phyloP scores from a whole-genome alignment of 2,797 vertebrate species.

The Australoheros facetus region DNA sequence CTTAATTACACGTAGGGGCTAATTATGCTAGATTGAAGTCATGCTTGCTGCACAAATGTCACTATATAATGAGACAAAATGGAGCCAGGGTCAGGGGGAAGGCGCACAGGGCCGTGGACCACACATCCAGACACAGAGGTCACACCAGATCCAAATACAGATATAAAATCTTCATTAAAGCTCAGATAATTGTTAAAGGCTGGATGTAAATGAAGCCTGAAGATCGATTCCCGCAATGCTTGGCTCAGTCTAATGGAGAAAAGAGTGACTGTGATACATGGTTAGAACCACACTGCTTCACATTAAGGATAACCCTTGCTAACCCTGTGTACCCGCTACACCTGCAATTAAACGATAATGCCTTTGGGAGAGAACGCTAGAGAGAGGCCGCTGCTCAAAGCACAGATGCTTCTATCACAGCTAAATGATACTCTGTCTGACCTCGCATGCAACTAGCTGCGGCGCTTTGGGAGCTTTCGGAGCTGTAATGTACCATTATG shows the following conservation, averaged over 20 bases:
- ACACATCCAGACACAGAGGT: slow-evolving; percentile 38
- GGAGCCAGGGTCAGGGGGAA: slow-evolving; percentile 41
- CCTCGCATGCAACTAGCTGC: slow-evolving; percentile 53
- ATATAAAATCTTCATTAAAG: slow-evolving; percentile 63
- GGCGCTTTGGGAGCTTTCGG: slow-evolving; percentile 47
- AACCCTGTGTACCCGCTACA: slow-evolving; percentile 55
- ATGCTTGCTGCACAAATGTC: slow-evolving; percentile 50
- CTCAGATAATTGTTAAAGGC: slow-evolving; percentile 48
- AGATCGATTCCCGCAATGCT: slow-evolving; percentile 49
- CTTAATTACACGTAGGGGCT: slow-evolving; percentile 69
- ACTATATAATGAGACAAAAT: slow-evolving; percentile 67
- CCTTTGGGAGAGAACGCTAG: slow-evolving; percentile 34
- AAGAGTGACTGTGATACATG: slow-evolving; percentile 51
- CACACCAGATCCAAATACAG: slow-evolving; percentile 26
- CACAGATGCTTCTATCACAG: slow-evolving; percentile 58
- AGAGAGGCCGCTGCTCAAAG: slow-evolving; percentile 38
- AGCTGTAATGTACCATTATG: slow-evolving; percentile 74
- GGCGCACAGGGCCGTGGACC: slow-evolving; percentile 20
- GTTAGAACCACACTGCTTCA: slow-evolving; percentile 36
- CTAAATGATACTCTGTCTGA: slow-evolving; percentile 68
- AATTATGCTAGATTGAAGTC: slow-evolving; percentile 69
- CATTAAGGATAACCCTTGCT: slow-evolving; percentile 65
- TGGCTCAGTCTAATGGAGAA: slow-evolving; percentile 50
- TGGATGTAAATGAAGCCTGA: slow-evolving; percentile 63
- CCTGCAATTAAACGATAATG: slow-evolving; percentile 75